These are phyloP conservation scores for Solenodon paradoxus DNA, from an alignment of 2,113 vertebrate species.

Conservation along the genomic window DNA sequence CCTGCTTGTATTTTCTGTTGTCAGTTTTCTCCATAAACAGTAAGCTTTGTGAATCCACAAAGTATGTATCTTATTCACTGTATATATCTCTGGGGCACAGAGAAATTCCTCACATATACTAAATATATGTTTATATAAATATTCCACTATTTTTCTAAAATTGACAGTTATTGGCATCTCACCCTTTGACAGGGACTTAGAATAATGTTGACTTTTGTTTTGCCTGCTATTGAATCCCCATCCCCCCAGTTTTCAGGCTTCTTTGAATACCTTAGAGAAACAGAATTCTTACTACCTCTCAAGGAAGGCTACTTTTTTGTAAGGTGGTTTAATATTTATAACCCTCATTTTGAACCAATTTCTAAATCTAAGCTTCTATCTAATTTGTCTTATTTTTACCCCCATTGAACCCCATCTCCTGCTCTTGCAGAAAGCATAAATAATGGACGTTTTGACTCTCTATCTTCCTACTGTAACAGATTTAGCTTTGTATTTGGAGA, in stretches of 20 bases:
- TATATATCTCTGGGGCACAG: not conserved
- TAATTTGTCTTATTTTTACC: constrained; percentile 20
- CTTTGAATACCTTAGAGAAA: not conserved
- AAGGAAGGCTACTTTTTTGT: not conserved
- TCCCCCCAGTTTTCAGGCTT: too few species aligned
- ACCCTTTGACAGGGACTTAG: not conserved
- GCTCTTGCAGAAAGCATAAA: constrained; percentile 20
- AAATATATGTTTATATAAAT: not conserved
- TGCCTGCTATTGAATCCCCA: not conserved
- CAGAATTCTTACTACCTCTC: not conserved
- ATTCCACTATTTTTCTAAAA: not conserved
- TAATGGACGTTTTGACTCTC: constrained; percentile 12
- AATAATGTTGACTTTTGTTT: not conserved
- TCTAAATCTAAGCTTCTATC: not conserved
- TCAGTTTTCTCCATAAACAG: not conserved
- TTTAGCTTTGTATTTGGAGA: not conserved
- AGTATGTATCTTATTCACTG: not conserved
- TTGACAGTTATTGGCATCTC: not conserved
- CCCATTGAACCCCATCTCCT: not conserved
- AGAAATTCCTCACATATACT: not conserved
- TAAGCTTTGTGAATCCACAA: not conserved
- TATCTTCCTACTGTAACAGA: not conserved
- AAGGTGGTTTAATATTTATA: constrained; percentile 9
- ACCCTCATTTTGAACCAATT: not conserved
- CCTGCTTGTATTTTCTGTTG: not conserved